Conservation (phyloP, 1,140 invertebrate genomes). For the Schlechtendalia chinensis region DNA sequence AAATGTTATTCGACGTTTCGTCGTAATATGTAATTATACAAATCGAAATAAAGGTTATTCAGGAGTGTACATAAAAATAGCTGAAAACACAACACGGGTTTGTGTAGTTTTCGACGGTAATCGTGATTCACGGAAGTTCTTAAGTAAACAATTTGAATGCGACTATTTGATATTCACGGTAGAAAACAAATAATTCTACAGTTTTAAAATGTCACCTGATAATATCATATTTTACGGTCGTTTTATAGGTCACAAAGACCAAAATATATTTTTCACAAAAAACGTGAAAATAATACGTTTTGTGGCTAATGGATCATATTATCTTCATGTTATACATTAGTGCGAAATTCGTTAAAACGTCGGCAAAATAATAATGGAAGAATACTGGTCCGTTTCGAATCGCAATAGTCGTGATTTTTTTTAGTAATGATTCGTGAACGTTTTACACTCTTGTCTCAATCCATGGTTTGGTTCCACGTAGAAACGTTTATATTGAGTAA, state of each 20-base stretch:
- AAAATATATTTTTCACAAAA: neutral
- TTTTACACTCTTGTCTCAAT: neutral
- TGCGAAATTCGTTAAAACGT: neutral
- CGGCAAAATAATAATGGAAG: neutral
- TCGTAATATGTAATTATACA: neutral
- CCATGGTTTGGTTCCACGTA: neutral
- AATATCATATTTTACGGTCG: neutral
- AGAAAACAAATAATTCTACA: too few species aligned
- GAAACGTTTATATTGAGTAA: neutral
- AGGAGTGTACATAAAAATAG: neutral
- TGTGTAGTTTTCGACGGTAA: too few species aligned
- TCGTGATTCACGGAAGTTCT: too few species aligned
- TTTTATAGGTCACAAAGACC: neutral
- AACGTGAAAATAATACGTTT: neutral
- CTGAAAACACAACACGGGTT: too few species aligned
- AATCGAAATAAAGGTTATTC: slow-evolving; percentile 12
- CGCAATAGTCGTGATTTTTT: neutral
- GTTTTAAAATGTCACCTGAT: neutral
- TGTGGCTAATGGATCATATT: neutral
- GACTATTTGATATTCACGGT: too few species aligned
- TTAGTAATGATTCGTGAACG: neutral
- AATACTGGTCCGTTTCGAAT: neutral
- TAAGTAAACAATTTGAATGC: neutral
- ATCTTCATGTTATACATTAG: neutral
- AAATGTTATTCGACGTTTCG: neutral